Percentiles rank a stretch among this genome's conserved stretches.
These are phyloP conservation scores for Drosophila limbata DNA, from an alignment of 2,888 invertebrate species.

Conservation along the genomic window DNA sequence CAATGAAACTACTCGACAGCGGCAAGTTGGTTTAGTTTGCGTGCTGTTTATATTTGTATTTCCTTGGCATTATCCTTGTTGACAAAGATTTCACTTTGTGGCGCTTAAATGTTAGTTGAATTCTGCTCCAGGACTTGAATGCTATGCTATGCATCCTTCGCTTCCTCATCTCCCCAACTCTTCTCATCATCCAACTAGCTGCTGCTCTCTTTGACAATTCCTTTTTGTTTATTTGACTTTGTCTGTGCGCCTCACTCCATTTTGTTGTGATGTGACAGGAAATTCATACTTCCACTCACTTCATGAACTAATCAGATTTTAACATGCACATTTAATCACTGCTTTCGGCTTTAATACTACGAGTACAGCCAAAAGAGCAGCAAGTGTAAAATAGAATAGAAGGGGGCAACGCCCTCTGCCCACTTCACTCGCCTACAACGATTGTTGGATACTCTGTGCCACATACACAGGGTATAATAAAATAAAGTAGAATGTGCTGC, in stretches of 20 bases:
- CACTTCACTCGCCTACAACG: no score
- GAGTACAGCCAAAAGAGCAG: background rate
- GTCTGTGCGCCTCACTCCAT: slow-evolving; percentile 37
- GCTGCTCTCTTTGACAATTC: slow-evolving; percentile 76
- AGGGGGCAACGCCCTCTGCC: no score
- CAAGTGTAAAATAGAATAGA: background rate
- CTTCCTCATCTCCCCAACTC: background rate
- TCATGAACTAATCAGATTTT: slow-evolving; percentile 35
- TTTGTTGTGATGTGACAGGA: slow-evolving; percentile 24
- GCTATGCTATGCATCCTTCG: slow-evolving; percentile 13
- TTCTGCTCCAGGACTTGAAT: slow-evolving; percentile 67
- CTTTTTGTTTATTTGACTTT: slow-evolving; percentile 77
- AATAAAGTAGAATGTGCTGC: slow-evolving; percentile 8
- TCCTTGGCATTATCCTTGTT: slow-evolving; percentile 83
- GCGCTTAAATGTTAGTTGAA: slow-evolving; percentile 82
- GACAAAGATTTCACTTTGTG: slow-evolving; percentile 83
- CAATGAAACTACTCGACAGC: slow-evolving; percentile 54
- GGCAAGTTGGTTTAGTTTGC: slow-evolving; percentile 78
- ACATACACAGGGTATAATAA: background rate
- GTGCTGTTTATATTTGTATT: slow-evolving; percentile 82
- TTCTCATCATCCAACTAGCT: slow-evolving; percentile 16
- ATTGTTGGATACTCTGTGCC: no score
- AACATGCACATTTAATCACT: slow-evolving; percentile 23
- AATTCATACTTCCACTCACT: slow-evolving; percentile 51
- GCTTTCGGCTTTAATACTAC: background rate